Evolutionary conservation across 2,113 vertebrate species (phyloP).

Genomic region (Platysteira castanea): DNA sequence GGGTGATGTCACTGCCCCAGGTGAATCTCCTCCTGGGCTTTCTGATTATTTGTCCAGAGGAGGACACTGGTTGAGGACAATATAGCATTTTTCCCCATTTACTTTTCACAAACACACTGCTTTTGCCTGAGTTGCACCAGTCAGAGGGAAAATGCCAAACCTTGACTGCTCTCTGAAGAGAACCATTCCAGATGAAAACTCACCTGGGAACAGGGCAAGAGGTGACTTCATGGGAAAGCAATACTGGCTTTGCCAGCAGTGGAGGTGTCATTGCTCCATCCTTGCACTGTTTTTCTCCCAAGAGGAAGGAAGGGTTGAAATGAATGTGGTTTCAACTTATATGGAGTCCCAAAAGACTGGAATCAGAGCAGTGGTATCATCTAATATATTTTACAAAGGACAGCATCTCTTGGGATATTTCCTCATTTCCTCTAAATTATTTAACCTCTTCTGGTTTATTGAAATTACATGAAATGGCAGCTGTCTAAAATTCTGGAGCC

Average conservation of each 20-base stretch:
- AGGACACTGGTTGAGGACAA: neutral
- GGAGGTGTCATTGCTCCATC: neutral
- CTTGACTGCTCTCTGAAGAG: neutral
- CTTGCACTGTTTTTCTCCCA: neutral
- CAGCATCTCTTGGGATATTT: neutral
- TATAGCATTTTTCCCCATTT: neutral
- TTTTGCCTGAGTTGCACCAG: neutral
- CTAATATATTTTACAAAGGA: neutral
- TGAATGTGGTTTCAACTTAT: neutral
- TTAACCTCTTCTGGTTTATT: neutral
- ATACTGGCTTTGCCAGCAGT: neutral
- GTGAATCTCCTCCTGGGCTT: neutral
- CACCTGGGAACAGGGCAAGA: neutral
- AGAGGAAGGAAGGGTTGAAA: neutral
- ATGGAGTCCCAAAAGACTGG: neutral
- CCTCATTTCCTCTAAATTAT: neutral
- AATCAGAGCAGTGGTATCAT: fast-evolving
- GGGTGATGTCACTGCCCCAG: neutral
- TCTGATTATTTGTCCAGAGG: neutral
- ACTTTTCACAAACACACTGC: neutral
- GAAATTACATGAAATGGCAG: neutral
- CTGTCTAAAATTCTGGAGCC: neutral
- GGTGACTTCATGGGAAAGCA: neutral
- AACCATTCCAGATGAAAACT: neutral
- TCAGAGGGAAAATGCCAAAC: neutral